Evolutionary conservation across 2,113 vertebrate species (phyloP).

Genomic region (Albula goreensis): DNA sequence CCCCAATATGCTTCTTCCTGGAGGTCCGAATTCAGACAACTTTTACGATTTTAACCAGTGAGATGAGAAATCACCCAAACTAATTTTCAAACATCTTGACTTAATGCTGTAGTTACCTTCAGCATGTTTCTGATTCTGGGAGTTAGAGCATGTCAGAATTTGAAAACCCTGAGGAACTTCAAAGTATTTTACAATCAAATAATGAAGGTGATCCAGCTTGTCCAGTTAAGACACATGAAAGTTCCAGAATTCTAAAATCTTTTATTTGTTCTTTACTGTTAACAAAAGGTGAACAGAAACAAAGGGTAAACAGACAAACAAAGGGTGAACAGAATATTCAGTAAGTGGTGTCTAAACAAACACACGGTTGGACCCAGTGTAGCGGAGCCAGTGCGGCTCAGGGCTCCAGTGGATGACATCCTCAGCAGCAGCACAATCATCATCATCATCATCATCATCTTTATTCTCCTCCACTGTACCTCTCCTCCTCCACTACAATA

Average conservation of each 20-base stretch:
- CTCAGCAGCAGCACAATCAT: not conserved
- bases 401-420: not conserved
- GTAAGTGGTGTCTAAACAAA: not conserved
- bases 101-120: no score
- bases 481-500: not conserved
- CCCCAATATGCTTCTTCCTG: no score
- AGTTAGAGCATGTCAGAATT: no score
- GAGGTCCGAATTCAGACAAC: no score
- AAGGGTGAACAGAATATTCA: slow-evolving; percentile 8
- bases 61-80: no score
- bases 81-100: no score
- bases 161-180: no score
- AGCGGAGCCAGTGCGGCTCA: not conserved
- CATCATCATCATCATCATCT: not conserved
- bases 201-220: not conserved
- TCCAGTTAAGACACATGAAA: not conserved
- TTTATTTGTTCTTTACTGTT: slow-evolving; percentile 34
- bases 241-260: slow-evolving; percentile 43
- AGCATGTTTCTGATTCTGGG: no score
- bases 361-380: not conserved
- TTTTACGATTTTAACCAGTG: no score
- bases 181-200: not conserved
- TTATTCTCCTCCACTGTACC: not conserved
- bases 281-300: slow-evolving; percentile 28
- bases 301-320: not conserved